phyloP scores from a whole-genome alignment of 2,113 vertebrate genomes.

The Galbula dea region DNA sequence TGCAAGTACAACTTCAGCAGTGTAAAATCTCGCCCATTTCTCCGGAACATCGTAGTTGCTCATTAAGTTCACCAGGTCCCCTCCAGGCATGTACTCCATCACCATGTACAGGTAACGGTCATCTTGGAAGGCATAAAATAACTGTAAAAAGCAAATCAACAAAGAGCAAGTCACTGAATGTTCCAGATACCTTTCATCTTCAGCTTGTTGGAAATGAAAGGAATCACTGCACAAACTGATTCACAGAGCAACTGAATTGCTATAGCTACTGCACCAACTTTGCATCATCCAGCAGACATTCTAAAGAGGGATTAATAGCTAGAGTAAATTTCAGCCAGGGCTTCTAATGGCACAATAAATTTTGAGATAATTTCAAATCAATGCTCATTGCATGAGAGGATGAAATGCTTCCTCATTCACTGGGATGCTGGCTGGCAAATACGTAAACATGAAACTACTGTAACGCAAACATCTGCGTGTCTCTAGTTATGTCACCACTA shows the following conservation, averaged over 20 bases:
- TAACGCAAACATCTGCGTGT: neutral
- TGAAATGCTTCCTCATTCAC: neutral
- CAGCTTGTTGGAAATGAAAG: neutral
- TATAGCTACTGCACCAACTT: neutral
- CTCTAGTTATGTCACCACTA: neutral
- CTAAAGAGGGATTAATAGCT: neutral
- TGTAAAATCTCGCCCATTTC: conserved; percentile 98
- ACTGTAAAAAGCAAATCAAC: conserved; percentile 70
- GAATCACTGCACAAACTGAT: neutral
- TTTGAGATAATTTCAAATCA: neutral
- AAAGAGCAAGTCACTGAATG: neutral
- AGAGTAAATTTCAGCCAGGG: neutral
- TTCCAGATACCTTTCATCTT: neutral
- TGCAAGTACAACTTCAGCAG: conserved; percentile 95
- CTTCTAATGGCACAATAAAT: neutral
- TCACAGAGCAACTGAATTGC: neutral
- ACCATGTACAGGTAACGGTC: conserved; percentile 99
- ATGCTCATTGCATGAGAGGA: neutral
- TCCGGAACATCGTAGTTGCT: conserved; percentile 98
- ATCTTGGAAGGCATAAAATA: conserved; percentile 98
- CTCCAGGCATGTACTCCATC: conserved; percentile 99
- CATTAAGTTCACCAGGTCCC: conserved; percentile 97
- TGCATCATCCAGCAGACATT: neutral
- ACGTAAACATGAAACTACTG: neutral
- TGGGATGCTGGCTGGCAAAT: neutral